Percentiles rank a stretch among this genome's conserved stretches.
Conservation (phyloP, 1,140 invertebrate genomes). For the Campoletis sonorensis region DNA sequence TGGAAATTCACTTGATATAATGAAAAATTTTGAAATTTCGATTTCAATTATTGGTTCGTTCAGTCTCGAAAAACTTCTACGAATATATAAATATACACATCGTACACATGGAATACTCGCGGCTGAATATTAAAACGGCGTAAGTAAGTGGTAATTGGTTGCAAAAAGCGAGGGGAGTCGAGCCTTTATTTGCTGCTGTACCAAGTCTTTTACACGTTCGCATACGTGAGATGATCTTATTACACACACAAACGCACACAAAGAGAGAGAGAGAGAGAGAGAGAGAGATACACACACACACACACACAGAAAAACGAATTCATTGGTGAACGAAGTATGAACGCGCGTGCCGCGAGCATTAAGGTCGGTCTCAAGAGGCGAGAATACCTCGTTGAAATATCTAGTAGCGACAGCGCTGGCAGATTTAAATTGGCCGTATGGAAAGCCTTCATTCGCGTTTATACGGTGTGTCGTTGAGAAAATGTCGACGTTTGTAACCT, state of each 20-base stretch:
- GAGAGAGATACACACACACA: too few relatives aligned
- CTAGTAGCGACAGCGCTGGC: slow-evolving; percentile 42
- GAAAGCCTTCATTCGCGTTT: slow-evolving; percentile 3
- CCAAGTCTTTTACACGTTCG: neutral
- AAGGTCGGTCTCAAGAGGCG: neutral
- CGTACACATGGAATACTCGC: too few relatives aligned
- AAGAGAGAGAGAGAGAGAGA: too few relatives aligned
- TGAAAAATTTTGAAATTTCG: too few relatives aligned
- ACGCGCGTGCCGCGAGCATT: slow-evolving; percentile 18
- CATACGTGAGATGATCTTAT: neutral
- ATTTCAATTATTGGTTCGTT: too few relatives aligned
- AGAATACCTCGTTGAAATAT: slow-evolving; percentile 43
- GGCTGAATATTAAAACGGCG: neutral
- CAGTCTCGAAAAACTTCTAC: too few relatives aligned
- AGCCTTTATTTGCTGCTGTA: neutral
- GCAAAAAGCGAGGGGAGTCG: neutral
- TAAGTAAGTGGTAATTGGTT: neutral
- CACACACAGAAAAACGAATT: too few relatives aligned
- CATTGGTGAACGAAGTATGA: neutral
- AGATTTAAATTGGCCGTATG: slow-evolving; percentile 45
- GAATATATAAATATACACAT: too few relatives aligned
- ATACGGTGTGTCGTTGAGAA: slow-evolving; percentile 25
- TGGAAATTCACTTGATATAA: too few relatives aligned
- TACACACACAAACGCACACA: too few relatives aligned
- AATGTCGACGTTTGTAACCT: neutral